phyloP scores from a whole-genome alignment of 2,888 invertebrate genomes.

The Alloscopus bannaensis region DNA sequence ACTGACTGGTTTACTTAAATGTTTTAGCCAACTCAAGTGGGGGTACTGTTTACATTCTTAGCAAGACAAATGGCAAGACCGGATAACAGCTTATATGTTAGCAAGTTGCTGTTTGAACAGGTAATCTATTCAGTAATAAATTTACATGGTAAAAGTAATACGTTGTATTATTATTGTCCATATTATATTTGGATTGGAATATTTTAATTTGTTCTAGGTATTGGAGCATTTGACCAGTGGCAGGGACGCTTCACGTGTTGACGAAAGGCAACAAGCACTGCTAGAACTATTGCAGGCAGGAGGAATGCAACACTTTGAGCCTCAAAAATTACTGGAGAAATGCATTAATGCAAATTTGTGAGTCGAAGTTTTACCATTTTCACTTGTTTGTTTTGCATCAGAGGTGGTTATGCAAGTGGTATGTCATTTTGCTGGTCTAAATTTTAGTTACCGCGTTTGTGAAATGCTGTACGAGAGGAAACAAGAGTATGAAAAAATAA shows the following conservation, averaged over 20 bases:
- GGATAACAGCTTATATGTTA: constrained; percentile 76
- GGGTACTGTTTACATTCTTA: constrained; percentile 81
- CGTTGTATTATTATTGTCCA: not conserved
- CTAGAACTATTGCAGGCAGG: constrained; percentile 82
- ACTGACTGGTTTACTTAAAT: no score
- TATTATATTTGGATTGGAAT: not conserved
- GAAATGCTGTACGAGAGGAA: constrained; percentile 82
- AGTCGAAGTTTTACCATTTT: constrained; percentile 71
- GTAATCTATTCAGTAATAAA: constrained; percentile 74
- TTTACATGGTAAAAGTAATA: not conserved
- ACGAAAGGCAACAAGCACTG: constrained; percentile 85
- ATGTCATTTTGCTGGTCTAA: constrained; percentile 9
- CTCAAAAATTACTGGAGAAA: constrained; percentile 79
- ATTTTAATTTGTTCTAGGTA: constrained; percentile 58
- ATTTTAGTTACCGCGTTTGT: constrained; percentile 81
- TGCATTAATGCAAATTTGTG: constrained; percentile 82
- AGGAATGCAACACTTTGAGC: constrained; percentile 79
- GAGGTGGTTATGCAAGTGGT: no score
- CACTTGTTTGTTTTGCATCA: no score
- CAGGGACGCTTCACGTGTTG: constrained; percentile 73
- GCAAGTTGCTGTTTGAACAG: constrained; percentile 80
- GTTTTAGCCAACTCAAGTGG: constrained; percentile 79
- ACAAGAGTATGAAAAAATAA: constrained; percentile 80
- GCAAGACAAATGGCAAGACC: constrained; percentile 81
- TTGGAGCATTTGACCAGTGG: constrained; percentile 72